Evolutionary conservation across 2,888 invertebrate species (phyloP).

Genomic region (Tuberolachnus salignus): DNA sequence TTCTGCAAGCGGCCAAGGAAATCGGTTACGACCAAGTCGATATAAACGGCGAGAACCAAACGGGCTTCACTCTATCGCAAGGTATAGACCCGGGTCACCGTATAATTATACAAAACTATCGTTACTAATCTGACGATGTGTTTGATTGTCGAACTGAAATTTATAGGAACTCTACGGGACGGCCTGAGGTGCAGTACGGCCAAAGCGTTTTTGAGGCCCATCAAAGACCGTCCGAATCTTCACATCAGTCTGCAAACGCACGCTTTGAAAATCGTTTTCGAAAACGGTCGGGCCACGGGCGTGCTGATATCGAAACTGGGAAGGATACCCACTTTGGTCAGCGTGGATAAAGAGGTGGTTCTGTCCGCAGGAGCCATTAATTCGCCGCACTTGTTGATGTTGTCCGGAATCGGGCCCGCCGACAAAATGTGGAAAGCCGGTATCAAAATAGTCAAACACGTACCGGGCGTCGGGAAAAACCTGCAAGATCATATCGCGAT

Average conservation of each 20-base stretch:
- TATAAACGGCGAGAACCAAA: slow-evolving; percentile 79
- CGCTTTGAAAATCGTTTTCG: slow-evolving; percentile 73
- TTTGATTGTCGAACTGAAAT: too few species aligned
- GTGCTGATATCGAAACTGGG: slow-evolving; percentile 70
- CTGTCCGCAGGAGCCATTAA: slow-evolving; percentile 84
- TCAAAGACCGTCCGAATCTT: slow-evolving; percentile 71
- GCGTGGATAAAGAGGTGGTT: slow-evolving; percentile 78
- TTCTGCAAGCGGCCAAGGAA: slow-evolving; percentile 73
- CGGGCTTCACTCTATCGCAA: slow-evolving; percentile 74
- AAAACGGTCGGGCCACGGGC: slow-evolving; percentile 69
- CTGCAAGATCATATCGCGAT: slow-evolving; percentile 83
- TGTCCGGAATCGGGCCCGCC: slow-evolving; percentile 80
- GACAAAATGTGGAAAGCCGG: slow-evolving; percentile 69
- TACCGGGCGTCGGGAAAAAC: slow-evolving; percentile 79
- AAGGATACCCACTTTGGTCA: slow-evolving; percentile 65
- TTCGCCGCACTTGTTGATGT: slow-evolving; percentile 83
- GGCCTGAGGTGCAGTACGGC: slow-evolving; percentile 81
- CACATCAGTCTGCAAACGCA: slow-evolving; percentile 74
- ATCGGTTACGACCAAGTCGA: slow-evolving; percentile 75
- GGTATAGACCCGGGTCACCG: too few species aligned
- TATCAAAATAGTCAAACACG: slow-evolving; percentile 69
- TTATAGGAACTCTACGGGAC: slow-evolving; percentile 73
- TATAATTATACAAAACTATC: too few species aligned
- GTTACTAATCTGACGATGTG: too few species aligned
- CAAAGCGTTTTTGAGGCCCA: slow-evolving; percentile 78